Base-by-base conservation (phyloP, 2,888 invertebrate species). In the Apodemia duryi region DNA sequence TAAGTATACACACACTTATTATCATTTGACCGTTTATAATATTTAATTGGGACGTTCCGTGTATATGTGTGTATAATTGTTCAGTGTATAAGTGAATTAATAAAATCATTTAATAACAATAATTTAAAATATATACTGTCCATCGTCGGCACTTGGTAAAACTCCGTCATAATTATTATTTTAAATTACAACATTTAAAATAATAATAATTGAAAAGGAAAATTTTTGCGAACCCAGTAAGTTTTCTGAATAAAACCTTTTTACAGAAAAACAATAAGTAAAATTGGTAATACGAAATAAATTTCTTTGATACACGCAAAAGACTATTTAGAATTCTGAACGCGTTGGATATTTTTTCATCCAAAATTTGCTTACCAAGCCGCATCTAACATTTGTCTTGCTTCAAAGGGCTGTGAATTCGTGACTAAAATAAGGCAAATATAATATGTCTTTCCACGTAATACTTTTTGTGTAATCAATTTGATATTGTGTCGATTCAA, bases 351-450 rank as follows among this genome's bases (percentile, higher is more conserved):
- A 69, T 63, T 63, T 66, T 69, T 70, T 74, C 74, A 67, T 67
- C 41, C 77, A 76, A 81, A 81, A 83, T 83, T 83, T 83, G 80
- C 77, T 81, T 78, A 80, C 78, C 76, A 78, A 78, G 75, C 66
- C 66, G 66, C 71, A 60, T 74, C 78, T 74, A 74, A 75, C 80
- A 78, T 80, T 84, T 83, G 81, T 84, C 80, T 83, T 80, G 81
- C 80, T 77, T 74, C 74, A 69, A 75, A 72, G 78, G 76, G 73
- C 78, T 74, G 81, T 79, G 80, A 84, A 83, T 82, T 78, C 84
- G 84, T 85, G 85, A 85, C 84, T 82, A 74, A 84, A 84, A 85
- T 85, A 82, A 78, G 74, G 72, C 72, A 71, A 72, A 73, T 43
- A 62, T 61, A 61, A 41, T 65, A 63, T 64, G 65, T 64, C 64